Evolutionary conservation across 2,888 invertebrate species (phyloP), one percentile per base, ranked within the genome.

Genomic region (Agrochola circellaris): DNA sequence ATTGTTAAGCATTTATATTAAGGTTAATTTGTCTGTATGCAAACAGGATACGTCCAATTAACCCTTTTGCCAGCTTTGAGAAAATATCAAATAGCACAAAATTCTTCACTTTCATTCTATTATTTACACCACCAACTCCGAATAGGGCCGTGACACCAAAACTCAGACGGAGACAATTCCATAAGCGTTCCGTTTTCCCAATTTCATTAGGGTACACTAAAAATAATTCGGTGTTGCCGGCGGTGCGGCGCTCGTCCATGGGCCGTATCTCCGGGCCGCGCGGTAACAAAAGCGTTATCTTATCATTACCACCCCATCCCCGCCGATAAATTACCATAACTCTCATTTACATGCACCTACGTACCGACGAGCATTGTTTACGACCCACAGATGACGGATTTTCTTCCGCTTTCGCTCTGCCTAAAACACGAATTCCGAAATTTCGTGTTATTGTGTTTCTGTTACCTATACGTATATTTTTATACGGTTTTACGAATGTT

Each of bases 291-390:
- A 93, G 94, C 94, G 93, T 95, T 96, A 95, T 96, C 96, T 96
- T 95, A 95, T 95, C 95, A 94, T 94, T 93, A 92, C 93, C 94
- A 92, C 93, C 93, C 94, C 93, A 92, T 92, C 92, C 95, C 92
- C 92, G 90, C 92, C 93, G 90, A 95, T 95, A 92, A 94, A 96
- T 96, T 96, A 95, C 93, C 95, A 95, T 95, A 95, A 94, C 95
- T 93, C 94, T 94, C 94, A 96, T 96, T 96, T 95, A 93, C 95
- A 95, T 96, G 94, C 94, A 94, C 93, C 92, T 92, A 93, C 93
- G 90, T 91, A 91, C 92, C 91, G 90, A 89, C 92, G 90, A 89
- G 93, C 93, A 92, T 95, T 96, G 95, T 95, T 96, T 95, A 95
- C 92, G 95, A 92, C 90, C 93, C 92, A 91, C 93, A 94, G 93